Percentiles rank a stretch among this genome's conserved stretches.
Evolutionary conservation across 1,140 invertebrate genomes (phyloP).

Genomic region (Grapholita molesta): DNA sequence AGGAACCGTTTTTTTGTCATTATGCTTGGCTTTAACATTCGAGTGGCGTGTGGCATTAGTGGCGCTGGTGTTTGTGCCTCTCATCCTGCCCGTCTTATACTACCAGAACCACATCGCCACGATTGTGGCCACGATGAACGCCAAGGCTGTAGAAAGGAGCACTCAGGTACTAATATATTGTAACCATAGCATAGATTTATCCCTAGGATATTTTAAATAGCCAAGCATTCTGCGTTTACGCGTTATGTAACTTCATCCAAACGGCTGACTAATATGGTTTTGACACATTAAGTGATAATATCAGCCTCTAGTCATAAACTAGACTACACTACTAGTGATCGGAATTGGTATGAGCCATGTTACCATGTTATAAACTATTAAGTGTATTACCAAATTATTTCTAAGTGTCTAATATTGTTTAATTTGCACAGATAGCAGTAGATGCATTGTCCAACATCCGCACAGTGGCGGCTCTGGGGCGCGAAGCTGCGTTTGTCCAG

Average conservation of each 20-base stretch:
- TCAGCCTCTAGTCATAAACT: too few species aligned
- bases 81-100: slow-evolving; percentile 80
- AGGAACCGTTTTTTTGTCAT: slow-evolving; percentile 79
- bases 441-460: slow-evolving; percentile 87
- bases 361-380: too few species aligned
- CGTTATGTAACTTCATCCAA: background rate
- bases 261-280: too few species aligned
- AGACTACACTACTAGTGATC: too few species aligned
- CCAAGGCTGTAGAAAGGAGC: slow-evolving; percentile 77
- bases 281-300: too few species aligned
- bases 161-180: slow-evolving; percentile 62
- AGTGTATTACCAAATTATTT: too few species aligned
- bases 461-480: slow-evolving; percentile 85
- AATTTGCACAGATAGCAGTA: slow-evolving; percentile 83
- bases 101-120: slow-evolving; percentile 79
- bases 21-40: slow-evolving; percentile 81
- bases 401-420: too few species aligned
- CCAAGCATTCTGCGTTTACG: too few species aligned
- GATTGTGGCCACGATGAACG: slow-evolving; percentile 73
- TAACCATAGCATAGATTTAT: too few species aligned
- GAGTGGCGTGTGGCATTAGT: slow-evolving; percentile 85
- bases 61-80: slow-evolving; percentile 82
- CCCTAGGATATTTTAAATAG: too few species aligned
- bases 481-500: slow-evolving; percentile 81
- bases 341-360: background rate